Evolutionary conservation across 2,888 invertebrate genomes (phyloP).

Genomic region (Agrenia bidenticulata): DNA sequence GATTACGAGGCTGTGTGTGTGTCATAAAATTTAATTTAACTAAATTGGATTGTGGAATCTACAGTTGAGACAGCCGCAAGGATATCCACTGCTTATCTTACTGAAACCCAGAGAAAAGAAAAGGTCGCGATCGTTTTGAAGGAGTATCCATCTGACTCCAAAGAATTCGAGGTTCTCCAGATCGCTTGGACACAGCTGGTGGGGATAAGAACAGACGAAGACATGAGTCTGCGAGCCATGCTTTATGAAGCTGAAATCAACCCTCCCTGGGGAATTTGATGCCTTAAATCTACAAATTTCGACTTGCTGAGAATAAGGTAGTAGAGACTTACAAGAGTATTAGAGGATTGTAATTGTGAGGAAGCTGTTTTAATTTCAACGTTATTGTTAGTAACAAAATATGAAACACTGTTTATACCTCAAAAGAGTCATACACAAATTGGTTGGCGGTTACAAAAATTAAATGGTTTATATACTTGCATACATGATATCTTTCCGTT

Average conservation of each 20-base stretch:
- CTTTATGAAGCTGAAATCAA: conserved; percentile 39
- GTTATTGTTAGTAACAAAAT: no score
- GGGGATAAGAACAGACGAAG: conserved; percentile 33
- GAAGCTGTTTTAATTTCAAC: no score
- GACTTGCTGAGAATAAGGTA: no score
- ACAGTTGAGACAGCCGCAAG: conserved; percentile 42
- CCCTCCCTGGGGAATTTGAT: conserved; percentile 27
- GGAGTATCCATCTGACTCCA: conserved; percentile 33
- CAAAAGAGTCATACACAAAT: no score
- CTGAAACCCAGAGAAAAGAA: conserved; percentile 42
- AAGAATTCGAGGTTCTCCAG: conserved; percentile 37
- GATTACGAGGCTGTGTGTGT: not conserved
- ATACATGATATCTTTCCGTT: no score
- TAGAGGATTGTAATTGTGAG: no score
- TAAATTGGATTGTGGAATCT: conserved; percentile 28
- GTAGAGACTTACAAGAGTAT: no score
- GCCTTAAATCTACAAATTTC: no score
- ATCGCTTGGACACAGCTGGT: conserved; percentile 42
- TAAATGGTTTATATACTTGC: no score
- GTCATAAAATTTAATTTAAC: conserved; percentile 1
- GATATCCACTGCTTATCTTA: conserved; percentile 36
- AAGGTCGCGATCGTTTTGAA: conserved; percentile 37
- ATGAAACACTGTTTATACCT: no score
- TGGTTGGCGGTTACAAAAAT: no score
- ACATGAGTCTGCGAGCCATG: conserved; percentile 33